These are phyloP conservation scores for Brachyptera risi DNA, from an alignment of 2,888 invertebrate genomes.

Conservation along the genomic window DNA sequence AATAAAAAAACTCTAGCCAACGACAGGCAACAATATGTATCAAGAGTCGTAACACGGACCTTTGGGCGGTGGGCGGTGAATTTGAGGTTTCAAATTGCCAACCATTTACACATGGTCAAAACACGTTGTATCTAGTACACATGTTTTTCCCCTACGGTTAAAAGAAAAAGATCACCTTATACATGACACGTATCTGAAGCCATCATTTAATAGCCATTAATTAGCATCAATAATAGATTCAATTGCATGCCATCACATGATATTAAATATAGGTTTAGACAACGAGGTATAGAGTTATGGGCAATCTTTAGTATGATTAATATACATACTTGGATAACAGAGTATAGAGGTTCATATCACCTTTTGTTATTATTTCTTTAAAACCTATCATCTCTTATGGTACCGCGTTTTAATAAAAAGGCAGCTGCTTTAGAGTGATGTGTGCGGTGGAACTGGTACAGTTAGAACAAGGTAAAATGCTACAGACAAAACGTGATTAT, in stretches of 20 bases:
- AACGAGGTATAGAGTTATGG: slow-evolving; percentile 28
- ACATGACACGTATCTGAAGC: slow-evolving; percentile 14
- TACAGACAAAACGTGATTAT: too few relatives aligned
- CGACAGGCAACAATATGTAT: too few relatives aligned
- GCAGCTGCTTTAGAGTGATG: not conserved
- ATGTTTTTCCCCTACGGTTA: not conserved
- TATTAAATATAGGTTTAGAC: slow-evolving; percentile 27
- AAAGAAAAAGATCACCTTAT: not conserved
- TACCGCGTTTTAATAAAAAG: not conserved
- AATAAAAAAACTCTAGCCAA: too few relatives aligned
- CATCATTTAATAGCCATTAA: slow-evolving; percentile 28
- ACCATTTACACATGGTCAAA: slow-evolving; percentile 27
- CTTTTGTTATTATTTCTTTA: slow-evolving; percentile 27
- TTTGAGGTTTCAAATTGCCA: slow-evolving; percentile 26
- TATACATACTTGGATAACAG: slow-evolving; percentile 22
- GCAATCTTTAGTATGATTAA: slow-evolving; percentile 29
- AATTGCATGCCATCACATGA: slow-evolving; percentile 27
- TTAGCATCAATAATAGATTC: slow-evolving; percentile 30
- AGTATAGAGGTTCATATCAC: slow-evolving; percentile 17
- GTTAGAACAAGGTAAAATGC: too few relatives aligned
- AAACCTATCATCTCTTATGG: slow-evolving; percentile 24
- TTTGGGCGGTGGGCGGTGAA: slow-evolving; percentile 22
- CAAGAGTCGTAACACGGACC: too few relatives aligned
- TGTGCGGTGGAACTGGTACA: slow-evolving; percentile 1
- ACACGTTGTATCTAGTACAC: not conserved